Evolutionary conservation across 2,888 invertebrate genomes (phyloP), one percentile per base, ranked within the genome.

Genomic region (Eudasyphora cyanicolor): DNA sequence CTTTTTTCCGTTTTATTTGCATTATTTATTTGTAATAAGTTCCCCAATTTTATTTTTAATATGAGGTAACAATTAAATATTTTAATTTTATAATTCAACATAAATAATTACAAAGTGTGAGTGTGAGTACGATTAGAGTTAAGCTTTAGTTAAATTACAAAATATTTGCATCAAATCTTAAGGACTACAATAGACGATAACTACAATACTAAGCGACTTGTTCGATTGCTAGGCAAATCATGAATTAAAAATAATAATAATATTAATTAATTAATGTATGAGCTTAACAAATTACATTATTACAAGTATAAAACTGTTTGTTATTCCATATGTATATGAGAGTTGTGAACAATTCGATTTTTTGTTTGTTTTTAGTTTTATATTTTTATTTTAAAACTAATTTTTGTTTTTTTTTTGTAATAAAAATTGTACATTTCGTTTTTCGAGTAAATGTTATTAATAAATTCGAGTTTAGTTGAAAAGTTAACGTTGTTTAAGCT

Each of bases 151-250:
- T 79, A 75, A 84, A 73, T 75, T 80, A 78, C 51, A 75, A 78
- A 67, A 67, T 73, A 67, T 51, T 38, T 45, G 29, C n/a, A 64
- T 35, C 57, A 57, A 64, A 17, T 29, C 74, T 79, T 79, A 82
- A 62, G 14, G 35, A 42, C 74, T 78, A 71, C 54, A 82, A 45
- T n/a, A 14, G 24, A 27, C 27, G 57, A 7, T 57, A 67, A 79
- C 78, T 84, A 84, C 57, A 85, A 85, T 79, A 85, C 86, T 86
- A 87, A 86, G 86, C 87, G 87, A 87, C 86, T 86, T 84, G 86
- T 82, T 84, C 84, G 85, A 83, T 84, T 87, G 87, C 86, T 84
- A 81, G 73, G 84, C 81, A 84, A 84, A 79, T 57, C 75, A 84
- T 71, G 14, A 32, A 76, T 35, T 70, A 69, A 42, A 67, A 67